These are phyloP conservation scores for Cotesia vestalis DNA, from an alignment of 1,140 invertebrate species.

Conservation along the genomic window DNA sequence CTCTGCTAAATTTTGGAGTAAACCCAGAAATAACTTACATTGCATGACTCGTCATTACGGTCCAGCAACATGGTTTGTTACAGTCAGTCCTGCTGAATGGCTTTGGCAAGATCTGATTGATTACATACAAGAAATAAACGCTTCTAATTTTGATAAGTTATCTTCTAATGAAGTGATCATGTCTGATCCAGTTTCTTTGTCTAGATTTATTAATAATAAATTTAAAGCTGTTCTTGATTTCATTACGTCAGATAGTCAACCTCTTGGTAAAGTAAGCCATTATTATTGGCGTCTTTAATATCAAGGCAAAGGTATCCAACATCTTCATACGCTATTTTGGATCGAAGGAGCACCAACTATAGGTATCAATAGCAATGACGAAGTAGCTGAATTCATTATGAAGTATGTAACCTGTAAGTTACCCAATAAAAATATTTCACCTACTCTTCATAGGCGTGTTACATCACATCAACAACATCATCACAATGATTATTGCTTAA, in stretches of 20 bases:
- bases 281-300: not conserved
- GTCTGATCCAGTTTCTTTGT: slow-evolving; percentile 38
- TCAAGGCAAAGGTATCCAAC: slow-evolving; percentile 10
- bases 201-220: too few species aligned
- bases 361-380: not conserved
- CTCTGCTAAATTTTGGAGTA: slow-evolving; percentile 46
- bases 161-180: slow-evolving; percentile 41
- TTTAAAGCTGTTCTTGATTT: slow-evolving; percentile 11
- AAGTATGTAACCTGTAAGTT: slow-evolving; percentile 50
- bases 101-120: slow-evolving; percentile 49
- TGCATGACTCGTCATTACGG: slow-evolving; percentile 53
- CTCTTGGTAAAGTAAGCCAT: slow-evolving; percentile 4
- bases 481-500: too few species aligned
- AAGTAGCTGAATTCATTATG: slow-evolving; percentile 48
- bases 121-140: slow-evolving; percentile 49
- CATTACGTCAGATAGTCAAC: not conserved
- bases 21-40: slow-evolving; percentile 43
- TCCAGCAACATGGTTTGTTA: slow-evolving; percentile 15
- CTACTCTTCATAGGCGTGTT: slow-evolving; percentile 39
- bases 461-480: slow-evolving; percentile 39
- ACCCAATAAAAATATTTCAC: slow-evolving; percentile 36
- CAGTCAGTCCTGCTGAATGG: slow-evolving; percentile 54
- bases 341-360: slow-evolving; percentile 47
- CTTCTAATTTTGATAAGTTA: slow-evolving; percentile 32
- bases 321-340: slow-evolving; percentile 17